phyloP scores from a whole-genome alignment of 1,140 invertebrate genomes.

The Danaus plexippus region DNA sequence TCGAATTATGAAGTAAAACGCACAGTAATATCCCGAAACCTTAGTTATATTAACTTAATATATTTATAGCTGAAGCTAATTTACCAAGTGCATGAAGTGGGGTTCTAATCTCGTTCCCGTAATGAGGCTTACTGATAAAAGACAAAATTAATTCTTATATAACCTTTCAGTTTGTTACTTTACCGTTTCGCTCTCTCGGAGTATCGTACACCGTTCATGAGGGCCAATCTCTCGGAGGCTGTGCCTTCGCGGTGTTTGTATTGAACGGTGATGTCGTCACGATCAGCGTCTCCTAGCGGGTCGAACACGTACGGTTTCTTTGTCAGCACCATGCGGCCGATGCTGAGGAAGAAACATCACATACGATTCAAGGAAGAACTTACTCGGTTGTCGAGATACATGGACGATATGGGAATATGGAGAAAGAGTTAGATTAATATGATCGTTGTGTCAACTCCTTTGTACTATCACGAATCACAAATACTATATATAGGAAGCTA shows the following conservation, averaged over 20 bases:
- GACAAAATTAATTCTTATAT: no score
- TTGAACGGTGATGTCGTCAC: conserved; percentile 78
- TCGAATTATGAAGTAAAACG: no score
- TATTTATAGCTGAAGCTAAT: not conserved
- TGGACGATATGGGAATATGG: no score
- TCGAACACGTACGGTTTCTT: conserved; percentile 82
- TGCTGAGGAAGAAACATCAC: conserved; percentile 64
- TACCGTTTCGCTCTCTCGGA: conserved; percentile 75
- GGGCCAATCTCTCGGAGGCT: conserved; percentile 76
- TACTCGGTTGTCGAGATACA: no score
- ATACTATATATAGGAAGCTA: no score
- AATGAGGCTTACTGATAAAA: no score
- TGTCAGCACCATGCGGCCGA: conserved; percentile 83
- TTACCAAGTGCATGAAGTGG: not conserved
- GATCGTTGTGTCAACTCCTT: not conserved
- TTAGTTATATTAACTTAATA: no score
- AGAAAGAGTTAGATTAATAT: no score
- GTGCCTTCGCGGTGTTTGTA: conserved; percentile 86
- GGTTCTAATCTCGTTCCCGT: no score
- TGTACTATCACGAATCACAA: not conserved
- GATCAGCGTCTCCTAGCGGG: conserved; percentile 77
- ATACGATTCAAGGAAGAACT: no score
- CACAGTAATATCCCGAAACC: no score
- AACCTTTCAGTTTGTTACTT: not conserved
- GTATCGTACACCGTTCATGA: conserved; percentile 78